Percentiles rank a stretch among this genome's conserved stretches.
Evolutionary conservation across 2,888 invertebrate species (phyloP).

Genomic region (Spatulosminthurus flaviceps): DNA sequence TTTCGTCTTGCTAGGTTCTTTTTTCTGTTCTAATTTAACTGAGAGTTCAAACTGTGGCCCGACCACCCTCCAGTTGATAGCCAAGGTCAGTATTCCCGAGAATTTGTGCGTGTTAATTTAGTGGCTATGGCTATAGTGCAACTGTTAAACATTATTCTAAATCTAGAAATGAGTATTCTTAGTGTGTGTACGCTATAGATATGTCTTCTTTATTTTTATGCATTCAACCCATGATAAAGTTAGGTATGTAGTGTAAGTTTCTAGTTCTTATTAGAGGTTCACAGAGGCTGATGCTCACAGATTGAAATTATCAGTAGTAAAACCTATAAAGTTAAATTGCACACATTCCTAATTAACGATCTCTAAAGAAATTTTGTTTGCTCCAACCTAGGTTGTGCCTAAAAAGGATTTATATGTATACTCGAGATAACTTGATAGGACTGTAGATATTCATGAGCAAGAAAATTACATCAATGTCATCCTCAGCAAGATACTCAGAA

Average conservation of each 20-base stretch:
- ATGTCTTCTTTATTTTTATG: background rate
- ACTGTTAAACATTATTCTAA: background rate
- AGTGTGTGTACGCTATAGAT: background rate
- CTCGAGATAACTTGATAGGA: background rate
- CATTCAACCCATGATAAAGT: background rate
- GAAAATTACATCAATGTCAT: constrained; percentile 57
- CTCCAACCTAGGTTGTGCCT: background rate
- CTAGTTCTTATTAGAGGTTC: background rate
- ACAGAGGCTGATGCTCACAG: background rate
- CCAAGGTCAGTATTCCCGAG: constrained; percentile 8
- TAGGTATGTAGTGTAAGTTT: background rate
- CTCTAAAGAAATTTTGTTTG: background rate
- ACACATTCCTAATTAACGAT: background rate
- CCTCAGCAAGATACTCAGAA: constrained; percentile 63
- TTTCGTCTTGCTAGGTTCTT: too few species aligned
- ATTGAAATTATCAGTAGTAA: background rate
- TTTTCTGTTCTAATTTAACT: background rate
- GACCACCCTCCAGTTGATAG: background rate
- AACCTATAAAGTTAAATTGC: background rate
- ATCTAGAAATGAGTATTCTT: background rate
- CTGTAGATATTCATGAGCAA: background rate
- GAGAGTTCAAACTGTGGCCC: background rate
- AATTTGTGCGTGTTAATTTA: background rate
- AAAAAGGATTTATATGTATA: background rate
- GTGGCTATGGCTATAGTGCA: background rate